A percentile compares a stretch with the other conserved stretches of the same genome.
Conservation (phyloP, 2,113 vertebrate genomes). For the Tyto alba region DNA sequence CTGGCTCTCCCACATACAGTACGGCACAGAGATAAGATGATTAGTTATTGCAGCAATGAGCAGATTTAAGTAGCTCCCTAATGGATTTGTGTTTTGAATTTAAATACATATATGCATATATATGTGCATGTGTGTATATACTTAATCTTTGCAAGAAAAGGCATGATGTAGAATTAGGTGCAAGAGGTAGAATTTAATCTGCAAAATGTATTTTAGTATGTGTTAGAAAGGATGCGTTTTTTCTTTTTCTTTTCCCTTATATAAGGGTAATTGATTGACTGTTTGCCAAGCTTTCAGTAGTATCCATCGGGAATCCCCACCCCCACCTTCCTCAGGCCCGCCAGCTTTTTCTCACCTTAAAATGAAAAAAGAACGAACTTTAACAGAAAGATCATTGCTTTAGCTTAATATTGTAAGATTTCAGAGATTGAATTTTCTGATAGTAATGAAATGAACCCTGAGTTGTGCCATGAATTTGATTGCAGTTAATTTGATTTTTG, state of each 20-base stretch:
- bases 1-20: not conserved
- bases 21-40: not conserved
- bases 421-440: conserved; percentile 69
- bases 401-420: conserved; percentile 70
- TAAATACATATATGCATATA: not conserved
- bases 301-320: conserved; percentile 55
- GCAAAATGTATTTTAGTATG: conserved; percentile 29
- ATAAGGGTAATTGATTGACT: conserved; percentile 57
- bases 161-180: not conserved
- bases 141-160: conserved; percentile 25
- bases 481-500: conserved; percentile 58
- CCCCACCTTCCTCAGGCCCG: not conserved
- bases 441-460: conserved; percentile 65
- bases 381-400: conserved; percentile 69
- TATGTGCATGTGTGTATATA: not conserved
- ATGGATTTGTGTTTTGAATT: conserved; percentile 25
- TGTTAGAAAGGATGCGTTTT: conserved; percentile 20
- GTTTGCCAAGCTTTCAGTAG: conserved; percentile 61
- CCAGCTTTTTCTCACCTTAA: conserved; percentile 63
- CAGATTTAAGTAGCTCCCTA: conserved; percentile 8
- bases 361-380: conserved; percentile 73
- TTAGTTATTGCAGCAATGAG: conserved; percentile 9
- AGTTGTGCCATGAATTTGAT: conserved; percentile 61
- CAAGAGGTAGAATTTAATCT: conserved; percentile 39
- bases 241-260: conserved; percentile 19